These are phyloP conservation scores for Drosophila kikkawai DNA, from an alignment of 1,140 invertebrate genomes.

Conservation along the genomic window DNA sequence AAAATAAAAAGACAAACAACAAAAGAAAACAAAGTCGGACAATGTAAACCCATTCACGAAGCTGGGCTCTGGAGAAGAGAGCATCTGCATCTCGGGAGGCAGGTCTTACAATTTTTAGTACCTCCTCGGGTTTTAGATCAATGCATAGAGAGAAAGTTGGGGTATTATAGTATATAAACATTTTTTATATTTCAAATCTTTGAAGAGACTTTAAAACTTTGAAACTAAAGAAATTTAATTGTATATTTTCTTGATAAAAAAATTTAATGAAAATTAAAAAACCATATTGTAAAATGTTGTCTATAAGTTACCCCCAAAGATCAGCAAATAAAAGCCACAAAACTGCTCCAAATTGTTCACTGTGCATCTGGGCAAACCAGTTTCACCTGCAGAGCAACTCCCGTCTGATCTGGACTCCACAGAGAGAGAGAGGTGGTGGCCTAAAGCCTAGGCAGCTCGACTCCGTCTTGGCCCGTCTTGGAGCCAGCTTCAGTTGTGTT, in stretches of 20 bases:
- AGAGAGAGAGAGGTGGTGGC: constrained; percentile 19
- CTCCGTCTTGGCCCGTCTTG: constrained; percentile 18
- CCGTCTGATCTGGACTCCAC: constrained; percentile 7
- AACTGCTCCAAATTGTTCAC: constrained; percentile 9
- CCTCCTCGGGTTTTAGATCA: constrained; percentile 52
- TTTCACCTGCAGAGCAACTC: constrained; percentile 54
- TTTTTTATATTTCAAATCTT: neutral
- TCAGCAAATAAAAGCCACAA: neutral
- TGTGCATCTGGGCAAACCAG: constrained; percentile 55
- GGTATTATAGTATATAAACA: too few relatives aligned
- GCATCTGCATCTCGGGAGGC: constrained; percentile 53
- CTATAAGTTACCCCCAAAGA: neutral
- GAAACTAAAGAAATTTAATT: too few relatives aligned
- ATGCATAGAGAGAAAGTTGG: constrained; percentile 19
- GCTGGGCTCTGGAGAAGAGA: constrained; percentile 29
- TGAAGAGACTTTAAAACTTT: neutral
- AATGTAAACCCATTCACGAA: constrained; percentile 76
- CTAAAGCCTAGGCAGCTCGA: constrained; percentile 37
- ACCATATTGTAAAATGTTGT: too few relatives aligned
- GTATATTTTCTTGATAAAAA: neutral
- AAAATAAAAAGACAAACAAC: constrained; percentile 13
- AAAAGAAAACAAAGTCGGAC: constrained; percentile 54
- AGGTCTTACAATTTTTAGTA: constrained; percentile 71
- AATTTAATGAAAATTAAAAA: too few relatives aligned
- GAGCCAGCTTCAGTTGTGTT: constrained; percentile 68